A percentile compares a stretch with the other conserved stretches of the same genome.
phyloP scores from a whole-genome alignment of 2,888 invertebrate species.

The Dyspetes luteomarginatus region DNA sequence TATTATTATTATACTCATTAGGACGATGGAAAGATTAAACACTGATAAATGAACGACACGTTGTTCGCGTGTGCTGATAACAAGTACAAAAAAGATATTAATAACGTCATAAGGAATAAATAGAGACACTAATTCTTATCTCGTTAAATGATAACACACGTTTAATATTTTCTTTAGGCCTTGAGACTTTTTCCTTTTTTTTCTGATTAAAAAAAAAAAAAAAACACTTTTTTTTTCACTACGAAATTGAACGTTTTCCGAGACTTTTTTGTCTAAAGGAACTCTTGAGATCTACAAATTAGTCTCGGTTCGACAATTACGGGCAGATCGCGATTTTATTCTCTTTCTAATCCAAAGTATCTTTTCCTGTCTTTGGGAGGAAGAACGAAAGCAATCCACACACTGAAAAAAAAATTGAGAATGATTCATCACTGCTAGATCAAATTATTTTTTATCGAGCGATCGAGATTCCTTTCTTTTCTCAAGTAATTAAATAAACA shows the following conservation, averaged over 20 bases:
- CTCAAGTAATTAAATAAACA: too few species aligned
- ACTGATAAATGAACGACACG: constrained; percentile 32
- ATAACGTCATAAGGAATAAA: constrained; percentile 58
- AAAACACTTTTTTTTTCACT: constrained; percentile 18
- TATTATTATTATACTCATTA: constrained; percentile 7
- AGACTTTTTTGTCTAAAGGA: constrained; percentile 46
- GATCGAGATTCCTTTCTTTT: too few species aligned
- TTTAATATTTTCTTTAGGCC: not conserved
- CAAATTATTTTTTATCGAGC: constrained; percentile 34
- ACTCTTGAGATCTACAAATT: constrained; percentile 57
- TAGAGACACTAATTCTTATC: constrained; percentile 39
- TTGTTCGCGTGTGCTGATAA: constrained; percentile 6
- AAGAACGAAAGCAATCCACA: constrained; percentile 90
- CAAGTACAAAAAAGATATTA: constrained; percentile 44
- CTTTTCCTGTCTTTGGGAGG: constrained; percentile 90
- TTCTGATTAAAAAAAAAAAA: not conserved
- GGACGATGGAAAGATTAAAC: constrained; percentile 36
- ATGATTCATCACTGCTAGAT: too few species aligned
- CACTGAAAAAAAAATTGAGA: constrained; percentile 86
- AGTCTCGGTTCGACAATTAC: constrained; percentile 17
- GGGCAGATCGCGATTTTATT: not conserved
- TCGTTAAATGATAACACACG: not conserved
- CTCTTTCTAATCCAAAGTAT: constrained; percentile 86
- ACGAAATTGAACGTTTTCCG: constrained; percentile 5
- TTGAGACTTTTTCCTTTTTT: constrained; percentile 7